Conservation (phyloP, 2,888 invertebrate genomes). For the Neuroscelio doddi region DNA sequence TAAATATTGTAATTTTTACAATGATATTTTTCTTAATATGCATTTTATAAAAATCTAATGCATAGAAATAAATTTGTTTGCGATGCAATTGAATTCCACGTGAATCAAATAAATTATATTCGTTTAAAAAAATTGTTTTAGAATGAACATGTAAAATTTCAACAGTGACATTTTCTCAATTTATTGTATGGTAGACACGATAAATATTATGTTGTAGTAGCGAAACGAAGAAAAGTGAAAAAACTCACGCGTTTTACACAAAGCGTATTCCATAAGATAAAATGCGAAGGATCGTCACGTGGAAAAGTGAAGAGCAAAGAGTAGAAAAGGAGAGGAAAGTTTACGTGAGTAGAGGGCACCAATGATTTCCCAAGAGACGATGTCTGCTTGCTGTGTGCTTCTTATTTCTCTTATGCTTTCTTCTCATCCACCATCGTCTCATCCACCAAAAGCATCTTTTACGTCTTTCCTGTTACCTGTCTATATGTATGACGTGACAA, state of each 20-base stretch:
- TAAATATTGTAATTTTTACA: too few relatives aligned
- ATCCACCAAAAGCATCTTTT: constrained; percentile 18
- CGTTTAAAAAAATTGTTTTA: too few relatives aligned
- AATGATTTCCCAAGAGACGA: constrained; percentile 48
- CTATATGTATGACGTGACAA: constrained; percentile 36
- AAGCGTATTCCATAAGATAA: neutral
- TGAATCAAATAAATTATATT: too few relatives aligned
- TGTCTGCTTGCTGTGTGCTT: constrained; percentile 19
- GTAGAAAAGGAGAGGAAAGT: constrained; percentile 29
- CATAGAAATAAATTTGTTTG: too few relatives aligned
- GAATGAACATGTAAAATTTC: too few relatives aligned
- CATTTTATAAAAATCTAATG: too few relatives aligned
- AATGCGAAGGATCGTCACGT: neutral
- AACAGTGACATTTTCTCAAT: too few relatives aligned
- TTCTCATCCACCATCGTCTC: neutral
- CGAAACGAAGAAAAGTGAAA: constrained; percentile 25
- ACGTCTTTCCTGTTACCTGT: constrained; percentile 28
- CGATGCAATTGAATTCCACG: too few relatives aligned
- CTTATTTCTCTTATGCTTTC: constrained; percentile 2
- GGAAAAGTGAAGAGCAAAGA: constrained; percentile 20
- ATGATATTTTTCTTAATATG: too few relatives aligned
- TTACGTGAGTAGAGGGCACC: constrained; percentile 41
- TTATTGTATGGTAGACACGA: constrained; percentile 29
- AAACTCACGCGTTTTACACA: constrained; percentile 1
- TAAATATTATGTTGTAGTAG: constrained; percentile 40